Evolutionary conservation across 2,797 vertebrate genomes (phyloP).

Genomic region (Helostoma temminkii): DNA sequence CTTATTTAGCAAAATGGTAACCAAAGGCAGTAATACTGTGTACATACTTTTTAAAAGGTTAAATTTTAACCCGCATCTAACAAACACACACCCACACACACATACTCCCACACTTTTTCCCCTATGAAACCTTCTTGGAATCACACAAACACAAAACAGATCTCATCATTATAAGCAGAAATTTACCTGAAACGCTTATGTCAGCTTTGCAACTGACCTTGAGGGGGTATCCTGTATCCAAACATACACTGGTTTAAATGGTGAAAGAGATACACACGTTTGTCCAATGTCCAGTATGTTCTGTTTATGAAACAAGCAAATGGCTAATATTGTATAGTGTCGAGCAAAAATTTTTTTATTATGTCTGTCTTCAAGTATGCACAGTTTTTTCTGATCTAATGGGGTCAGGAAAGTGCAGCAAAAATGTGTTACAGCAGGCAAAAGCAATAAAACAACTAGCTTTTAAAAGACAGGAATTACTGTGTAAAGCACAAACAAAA

Average conservation of each 20-base stretch:
- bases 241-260: background rate
- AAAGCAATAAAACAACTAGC: conserved; percentile 76
- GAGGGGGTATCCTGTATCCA: background rate
- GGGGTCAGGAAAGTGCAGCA: conserved; percentile 74
- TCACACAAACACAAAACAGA: too few relatives aligned
- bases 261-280: background rate
- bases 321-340: conserved; percentile 43
- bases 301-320: conserved; percentile 6
- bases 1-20: conserved; percentile 52
- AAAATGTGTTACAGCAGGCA: conserved; percentile 79
- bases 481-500: conserved; percentile 58
- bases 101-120: background rate
- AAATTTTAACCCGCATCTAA: too few relatives aligned
- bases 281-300: background rate
- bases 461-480: conserved; percentile 59
- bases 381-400: conserved; percentile 84
- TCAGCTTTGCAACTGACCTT: too few relatives aligned
- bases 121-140: too few relatives aligned
- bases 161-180: background rate
- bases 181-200: background rate
- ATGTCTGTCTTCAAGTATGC: conserved; percentile 83
- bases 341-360: conserved; percentile 82
- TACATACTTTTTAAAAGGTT: too few relatives aligned
- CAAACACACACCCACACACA: background rate
- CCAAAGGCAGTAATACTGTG: conserved; percentile 71